Base-by-base conservation (phyloP, 2,888 invertebrate species). In the Chymomyza procnemis region DNA sequence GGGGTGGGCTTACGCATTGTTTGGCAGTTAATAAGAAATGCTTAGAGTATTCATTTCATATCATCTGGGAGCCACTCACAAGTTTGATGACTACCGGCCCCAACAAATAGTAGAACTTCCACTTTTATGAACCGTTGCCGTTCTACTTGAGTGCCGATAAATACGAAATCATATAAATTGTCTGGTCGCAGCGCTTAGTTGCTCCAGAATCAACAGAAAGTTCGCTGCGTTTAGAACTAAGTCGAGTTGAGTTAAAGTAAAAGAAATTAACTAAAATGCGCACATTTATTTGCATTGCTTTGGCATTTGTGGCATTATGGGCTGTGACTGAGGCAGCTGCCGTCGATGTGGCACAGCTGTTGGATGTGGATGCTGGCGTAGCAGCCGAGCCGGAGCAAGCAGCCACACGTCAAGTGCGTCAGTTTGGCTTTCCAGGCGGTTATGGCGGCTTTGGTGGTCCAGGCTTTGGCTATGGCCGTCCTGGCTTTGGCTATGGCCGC, bases 131-230 rank as follows among this genome's bases (percentile, higher is more conserved):
- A 61, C 62, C 65, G 46, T 65, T 67, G 66, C 60, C 71, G 69
- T 69, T 78, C 76, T 75, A 58, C 22, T 61, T 22, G 69, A 66
- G 59, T 69, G 75, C 64, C 71, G 69, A 66, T 72, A 71, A 50
- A 71, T 71, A 58, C 47, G 62, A 72, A 86, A 74, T 74, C 75
- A 73, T 79, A 87, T 82, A 81, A 82, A 82, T 75, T 77, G 79
- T 63, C 61, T 52, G 46, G 64, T 58, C 70, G 54, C 50, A 56
- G 64, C 22, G 69, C 54, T 22, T 34, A 48, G 26, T 18, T 65
- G 62, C 63, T 59, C 54, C 63, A 63, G 69, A 66, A 74, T 46
- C 48, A 59, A 65, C 56, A 47, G 19, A 65, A 72, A 70, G 66
- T 72, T 70, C 66, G 72, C 2, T 46, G 66, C 65, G 70, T 71